These are phyloP conservation scores for Panagrolaimus sp. DNA, from an alignment of 1,140 invertebrate species.

Conservation along the genomic window DNA sequence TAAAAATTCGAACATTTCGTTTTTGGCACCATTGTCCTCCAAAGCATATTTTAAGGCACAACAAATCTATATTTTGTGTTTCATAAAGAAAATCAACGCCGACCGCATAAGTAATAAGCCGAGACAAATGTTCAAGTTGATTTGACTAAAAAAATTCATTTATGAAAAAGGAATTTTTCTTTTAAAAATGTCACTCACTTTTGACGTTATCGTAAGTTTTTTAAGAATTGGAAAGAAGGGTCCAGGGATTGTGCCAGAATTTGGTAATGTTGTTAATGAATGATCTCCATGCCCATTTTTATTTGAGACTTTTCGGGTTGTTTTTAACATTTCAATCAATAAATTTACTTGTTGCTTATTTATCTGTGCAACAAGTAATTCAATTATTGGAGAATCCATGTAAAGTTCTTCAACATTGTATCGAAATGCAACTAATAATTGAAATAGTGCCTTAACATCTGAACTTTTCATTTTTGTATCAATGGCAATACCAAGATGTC, in stretches of 20 bases:
- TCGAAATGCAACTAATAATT: conserved; percentile 42
- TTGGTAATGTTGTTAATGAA: background rate
- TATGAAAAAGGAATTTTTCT: background rate
- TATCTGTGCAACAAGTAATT: conserved; percentile 53
- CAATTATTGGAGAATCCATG: conserved; percentile 53
- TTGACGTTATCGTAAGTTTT: conserved; percentile 54
- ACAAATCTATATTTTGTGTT: conserved; percentile 46
- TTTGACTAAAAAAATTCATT: conserved; percentile 45
- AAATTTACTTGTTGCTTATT: conserved; percentile 52
- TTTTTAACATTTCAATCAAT: conserved; percentile 43
- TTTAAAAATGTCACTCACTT: conserved; percentile 33
- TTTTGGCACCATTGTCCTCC: conserved; percentile 51
- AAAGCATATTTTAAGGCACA: conserved; percentile 46
- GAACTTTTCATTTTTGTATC: conserved; percentile 46
- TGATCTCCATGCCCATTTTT: background rate
- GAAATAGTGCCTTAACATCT: conserved; percentile 43
- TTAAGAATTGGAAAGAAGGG: conserved; percentile 55
- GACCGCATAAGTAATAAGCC: conserved; percentile 49
- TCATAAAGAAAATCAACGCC: conserved; percentile 53
- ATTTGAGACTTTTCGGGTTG: conserved; percentile 20
- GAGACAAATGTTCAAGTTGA: conserved; percentile 51
- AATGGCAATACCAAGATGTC: conserved; percentile 47
- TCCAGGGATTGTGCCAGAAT: conserved; percentile 30
- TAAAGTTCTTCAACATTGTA: conserved; percentile 45
- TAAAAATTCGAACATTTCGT: conserved; percentile 50